Percentiles rank a stretch among this genome's conserved stretches.
These are phyloP conservation scores for Marronus borbonicus DNA, from an alignment of 2,888 invertebrate genomes.

Conservation along the genomic window DNA sequence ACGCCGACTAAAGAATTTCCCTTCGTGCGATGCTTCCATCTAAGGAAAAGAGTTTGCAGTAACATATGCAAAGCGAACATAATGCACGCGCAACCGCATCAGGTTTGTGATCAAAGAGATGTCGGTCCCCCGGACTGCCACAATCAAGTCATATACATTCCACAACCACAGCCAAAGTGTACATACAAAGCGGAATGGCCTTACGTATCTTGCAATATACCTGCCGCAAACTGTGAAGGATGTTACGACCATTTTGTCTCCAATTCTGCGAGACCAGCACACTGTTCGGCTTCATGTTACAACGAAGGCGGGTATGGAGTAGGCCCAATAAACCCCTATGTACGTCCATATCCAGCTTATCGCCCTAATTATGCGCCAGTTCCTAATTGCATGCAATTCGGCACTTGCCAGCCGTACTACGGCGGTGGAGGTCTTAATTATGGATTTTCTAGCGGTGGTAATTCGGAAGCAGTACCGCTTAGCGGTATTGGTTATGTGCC, in stretches of 20 bases:
- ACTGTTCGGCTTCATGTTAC: slow-evolving; percentile 63
- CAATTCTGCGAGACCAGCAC: slow-evolving; percentile 56
- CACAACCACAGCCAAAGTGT: slow-evolving; percentile 67
- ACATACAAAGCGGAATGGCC: slow-evolving; percentile 66
- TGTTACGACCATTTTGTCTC: slow-evolving; percentile 61
- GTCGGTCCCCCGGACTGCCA: slow-evolving; percentile 60
- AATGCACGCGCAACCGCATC: slow-evolving; percentile 65
- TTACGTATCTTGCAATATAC: slow-evolving; percentile 64
- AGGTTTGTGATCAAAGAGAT: slow-evolving; percentile 57
- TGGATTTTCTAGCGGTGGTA: slow-evolving; percentile 6
- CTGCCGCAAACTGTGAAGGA: slow-evolving; percentile 62
- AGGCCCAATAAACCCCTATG: slow-evolving; percentile 56
- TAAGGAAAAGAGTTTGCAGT: slow-evolving; percentile 65
- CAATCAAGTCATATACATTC: slow-evolving; percentile 64
- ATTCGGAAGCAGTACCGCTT: slow-evolving; percentile 18
- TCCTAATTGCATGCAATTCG: slow-evolving; percentile 59
- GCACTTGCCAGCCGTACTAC: slow-evolving; percentile 49
- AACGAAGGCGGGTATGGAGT: slow-evolving; percentile 61
- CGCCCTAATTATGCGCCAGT: slow-evolving; percentile 58
- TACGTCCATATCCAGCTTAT: slow-evolving; percentile 57
- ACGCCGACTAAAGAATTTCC: slow-evolving; percentile 60
- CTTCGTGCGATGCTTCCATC: slow-evolving; percentile 66
- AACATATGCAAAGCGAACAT: slow-evolving; percentile 64
- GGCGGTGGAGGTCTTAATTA: background rate
- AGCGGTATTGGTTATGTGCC: slow-evolving; percentile 48